Percentiles rank a stretch among this genome's conserved stretches.
phyloP scores from a whole-genome alignment of 2,888 invertebrate species.

The Mylabris sibirica region DNA sequence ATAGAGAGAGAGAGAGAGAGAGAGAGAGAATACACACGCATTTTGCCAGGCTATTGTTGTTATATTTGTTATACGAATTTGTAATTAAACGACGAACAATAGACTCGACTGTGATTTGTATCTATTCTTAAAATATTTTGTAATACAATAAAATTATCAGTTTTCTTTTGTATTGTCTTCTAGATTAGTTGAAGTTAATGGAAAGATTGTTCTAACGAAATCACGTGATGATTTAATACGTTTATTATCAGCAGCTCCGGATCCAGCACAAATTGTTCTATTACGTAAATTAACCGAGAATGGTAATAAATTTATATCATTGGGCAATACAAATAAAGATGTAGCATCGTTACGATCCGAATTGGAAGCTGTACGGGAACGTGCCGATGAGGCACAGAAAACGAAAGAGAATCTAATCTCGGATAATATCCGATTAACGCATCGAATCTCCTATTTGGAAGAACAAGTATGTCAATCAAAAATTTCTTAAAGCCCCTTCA shows the following conservation, averaged over 20 bases:
- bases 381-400: slow-evolving; percentile 70
- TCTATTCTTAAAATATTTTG: not conserved
- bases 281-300: slow-evolving; percentile 59
- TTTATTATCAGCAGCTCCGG: slow-evolving; percentile 68
- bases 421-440: slow-evolving; percentile 85
- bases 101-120: not conserved
- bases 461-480: slow-evolving; percentile 89
- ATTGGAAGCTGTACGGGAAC: slow-evolving; percentile 66
- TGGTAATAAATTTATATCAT: slow-evolving; percentile 44
- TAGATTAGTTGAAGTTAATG: slow-evolving; percentile 84
- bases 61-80: not conserved
- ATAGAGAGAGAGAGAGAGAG: not conserved
- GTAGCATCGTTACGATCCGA: slow-evolving; percentile 67
- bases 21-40: too few species aligned
- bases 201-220: slow-evolving; percentile 74
- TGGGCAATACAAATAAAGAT: slow-evolving; percentile 58
- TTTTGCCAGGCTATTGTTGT: not conserved
- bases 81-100: not conserved
- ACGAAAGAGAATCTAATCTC: slow-evolving; percentile 72
- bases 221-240: slow-evolving; percentile 76
- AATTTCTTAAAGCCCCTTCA: too few species aligned
- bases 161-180: slow-evolving; percentile 29
- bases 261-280: slow-evolving; percentile 72
- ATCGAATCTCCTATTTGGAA: slow-evolving; percentile 88
- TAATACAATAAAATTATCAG: not conserved